Conservation (phyloP, 2,888 invertebrate species). For the Unio delphinus region DNA sequence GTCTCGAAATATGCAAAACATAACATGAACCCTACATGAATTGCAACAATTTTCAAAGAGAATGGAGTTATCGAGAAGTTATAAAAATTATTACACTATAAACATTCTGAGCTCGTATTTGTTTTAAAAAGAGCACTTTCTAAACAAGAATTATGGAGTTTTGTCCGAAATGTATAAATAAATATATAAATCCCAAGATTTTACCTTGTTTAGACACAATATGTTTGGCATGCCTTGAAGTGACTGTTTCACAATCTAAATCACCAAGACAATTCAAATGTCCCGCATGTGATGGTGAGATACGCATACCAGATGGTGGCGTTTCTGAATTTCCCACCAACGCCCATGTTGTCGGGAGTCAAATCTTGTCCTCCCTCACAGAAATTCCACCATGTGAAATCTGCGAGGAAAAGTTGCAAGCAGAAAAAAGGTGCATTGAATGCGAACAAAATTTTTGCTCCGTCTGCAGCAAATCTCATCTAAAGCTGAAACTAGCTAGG, state of each 20-base stretch:
- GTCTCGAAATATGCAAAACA: too few species aligned
- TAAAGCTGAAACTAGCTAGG: conserved; percentile 31
- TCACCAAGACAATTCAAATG: conserved; percentile 7
- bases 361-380: conserved; percentile 1
- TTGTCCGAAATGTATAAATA: conserved; percentile 32
- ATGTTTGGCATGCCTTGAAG: conserved; percentile 33
- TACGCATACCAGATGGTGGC: conserved; percentile 28
- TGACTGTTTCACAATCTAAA: conserved; percentile 22
- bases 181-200: conserved; percentile 31
- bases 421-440: conserved; percentile 36
- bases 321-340: conserved; percentile 7
- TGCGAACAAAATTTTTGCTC: conserved; percentile 42
- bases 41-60: too few species aligned
- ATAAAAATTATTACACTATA: too few species aligned
- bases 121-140: too few species aligned
- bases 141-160: conserved; percentile 15
- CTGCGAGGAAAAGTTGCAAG: conserved; percentile 33
- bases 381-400: conserved; percentile 29
- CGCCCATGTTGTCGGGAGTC: conserved; percentile 6
- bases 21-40: too few species aligned
- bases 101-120: too few species aligned
- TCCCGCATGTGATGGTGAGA: conserved; percentile 28
- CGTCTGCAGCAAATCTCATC: conserved; percentile 33
- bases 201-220: conserved; percentile 39
- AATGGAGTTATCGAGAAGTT: too few species aligned